Percentiles rank a stretch among this genome's conserved stretches.
Evolutionary conservation across 1,140 invertebrate species (phyloP).

Genomic region (Goniozus legneri): DNA sequence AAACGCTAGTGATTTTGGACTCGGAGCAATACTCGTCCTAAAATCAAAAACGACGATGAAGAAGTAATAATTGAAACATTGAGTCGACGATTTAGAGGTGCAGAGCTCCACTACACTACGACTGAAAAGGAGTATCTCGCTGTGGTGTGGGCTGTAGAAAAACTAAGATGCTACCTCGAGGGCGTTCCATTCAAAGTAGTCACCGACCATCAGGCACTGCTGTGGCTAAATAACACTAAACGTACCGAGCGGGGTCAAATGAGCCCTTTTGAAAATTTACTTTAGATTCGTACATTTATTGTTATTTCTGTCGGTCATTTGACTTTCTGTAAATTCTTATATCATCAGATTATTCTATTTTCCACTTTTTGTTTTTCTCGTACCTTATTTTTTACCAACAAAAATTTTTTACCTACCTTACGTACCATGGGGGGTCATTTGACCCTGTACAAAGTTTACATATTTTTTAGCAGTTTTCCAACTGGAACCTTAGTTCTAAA

Average conservation of each 20-base stretch:
- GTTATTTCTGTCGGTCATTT: not conserved
- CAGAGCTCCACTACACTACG: no score
- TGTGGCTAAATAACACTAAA: conserved; percentile 9
- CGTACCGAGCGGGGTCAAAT: no score
- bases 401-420: not conserved
- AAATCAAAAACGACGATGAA: no score
- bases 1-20: no score
- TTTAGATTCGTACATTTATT: conserved; percentile 4
- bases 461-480: conserved; percentile 1
- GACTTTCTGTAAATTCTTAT: conserved; percentile 6
- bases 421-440: conserved; percentile 3
- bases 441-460: not conserved
- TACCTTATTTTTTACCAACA: not conserved
- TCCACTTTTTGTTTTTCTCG: conserved; percentile 2
- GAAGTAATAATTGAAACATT: no score
- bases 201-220: no score
- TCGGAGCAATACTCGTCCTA: no score
- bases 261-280: conserved; percentile 3
- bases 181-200: no score
- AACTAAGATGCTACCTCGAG: no score
- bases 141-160: no score
- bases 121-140: no score
- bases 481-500: conserved; percentile 1
- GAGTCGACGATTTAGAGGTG: no score
- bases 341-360: conserved; percentile 7